Percentiles rank a stretch among this genome's conserved stretches.
Evolutionary conservation across 2,888 invertebrate species (phyloP).

Genomic region (Hypercompe scribonia): DNA sequence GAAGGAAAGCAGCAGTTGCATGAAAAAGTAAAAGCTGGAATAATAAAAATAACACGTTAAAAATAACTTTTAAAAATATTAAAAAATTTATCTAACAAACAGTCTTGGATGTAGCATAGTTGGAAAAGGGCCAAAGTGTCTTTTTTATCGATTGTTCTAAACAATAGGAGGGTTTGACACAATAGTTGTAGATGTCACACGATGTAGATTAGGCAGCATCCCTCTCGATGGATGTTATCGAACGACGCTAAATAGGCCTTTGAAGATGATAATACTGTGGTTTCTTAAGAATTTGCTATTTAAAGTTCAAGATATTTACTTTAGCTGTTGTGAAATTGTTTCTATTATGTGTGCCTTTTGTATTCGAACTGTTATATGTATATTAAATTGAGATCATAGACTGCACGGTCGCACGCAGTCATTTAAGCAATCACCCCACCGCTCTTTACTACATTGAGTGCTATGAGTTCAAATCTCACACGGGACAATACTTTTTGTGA

Average conservation of each 20-base stretch:
- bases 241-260: slow-evolving; percentile 40
- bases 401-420: too few species aligned
- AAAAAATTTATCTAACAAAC: slow-evolving; percentile 35
- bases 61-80: slow-evolving; percentile 5
- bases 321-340: not conserved
- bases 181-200: slow-evolving; percentile 82
- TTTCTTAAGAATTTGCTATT: slow-evolving; percentile 5
- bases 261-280: slow-evolving; percentile 31
- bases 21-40: not conserved
- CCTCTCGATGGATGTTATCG: slow-evolving; percentile 56
- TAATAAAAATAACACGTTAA: not conserved
- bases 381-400: not conserved
- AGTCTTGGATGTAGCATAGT: slow-evolving; percentile 44
- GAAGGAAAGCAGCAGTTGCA: not conserved
- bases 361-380: not conserved
- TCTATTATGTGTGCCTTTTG: not conserved
- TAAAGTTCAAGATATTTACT: not conserved
- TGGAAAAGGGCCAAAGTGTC: slow-evolving; percentile 80
- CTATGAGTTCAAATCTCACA: too few species aligned
- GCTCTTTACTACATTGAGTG: too few species aligned
- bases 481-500: too few species aligned
- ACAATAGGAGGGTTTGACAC: slow-evolving; percentile 77
- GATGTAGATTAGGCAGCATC: slow-evolving; percentile 84
- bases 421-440: too few species aligned
- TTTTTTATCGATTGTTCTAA: slow-evolving; percentile 82